Evolutionary conservation across 2,888 invertebrate species (phyloP), one percentile per base, ranked within the genome.

Genomic region (Spodoptera exigua): DNA sequence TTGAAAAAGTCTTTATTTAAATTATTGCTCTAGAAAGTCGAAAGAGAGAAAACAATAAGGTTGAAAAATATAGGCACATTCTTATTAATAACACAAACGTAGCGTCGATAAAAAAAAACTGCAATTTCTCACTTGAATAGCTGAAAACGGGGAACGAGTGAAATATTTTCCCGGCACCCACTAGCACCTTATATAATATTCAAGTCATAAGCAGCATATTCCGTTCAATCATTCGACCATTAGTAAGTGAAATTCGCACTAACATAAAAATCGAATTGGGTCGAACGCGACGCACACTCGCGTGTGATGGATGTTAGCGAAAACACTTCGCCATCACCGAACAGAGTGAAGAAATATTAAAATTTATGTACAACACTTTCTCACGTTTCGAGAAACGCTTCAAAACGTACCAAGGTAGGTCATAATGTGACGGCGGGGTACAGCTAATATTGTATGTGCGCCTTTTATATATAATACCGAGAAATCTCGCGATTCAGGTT

Each of bases 261-360:
- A 58, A 52, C 59, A 57, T 65, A 68, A 71, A 78, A 74, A 69
- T 78, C 61, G 59, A 75, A 78, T 71, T 63, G 60, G 72, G 63
- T 74, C 61, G 43, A 47, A 63, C 62, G 62, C 54, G 66, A 56
- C 69, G 49, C 63, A 62, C 51, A 56, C 58, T 46, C 69, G 60
- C 44, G 47, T 57, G 51, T 72, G 76, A 76, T 75, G 64, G 76
- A 76, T 76, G 76, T 74, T 47, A 43, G 44, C 41, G 39, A 62
- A 44, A 45, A 54, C 68, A 60, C 49, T 70, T 61, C 47, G 46
- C 41, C 67, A 63, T 51, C 44, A 59, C 21, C 55, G 52, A 59
- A 66, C 66, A 72, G 72, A 78, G 76, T 59, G 69, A 61, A 45
- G 58, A 78, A 76, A 73, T 76, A 76, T 78, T 78, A 67, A 78